phyloP scores from a whole-genome alignment of 2,113 vertebrate genomes.

The Brienomyrus brachyistius region DNA sequence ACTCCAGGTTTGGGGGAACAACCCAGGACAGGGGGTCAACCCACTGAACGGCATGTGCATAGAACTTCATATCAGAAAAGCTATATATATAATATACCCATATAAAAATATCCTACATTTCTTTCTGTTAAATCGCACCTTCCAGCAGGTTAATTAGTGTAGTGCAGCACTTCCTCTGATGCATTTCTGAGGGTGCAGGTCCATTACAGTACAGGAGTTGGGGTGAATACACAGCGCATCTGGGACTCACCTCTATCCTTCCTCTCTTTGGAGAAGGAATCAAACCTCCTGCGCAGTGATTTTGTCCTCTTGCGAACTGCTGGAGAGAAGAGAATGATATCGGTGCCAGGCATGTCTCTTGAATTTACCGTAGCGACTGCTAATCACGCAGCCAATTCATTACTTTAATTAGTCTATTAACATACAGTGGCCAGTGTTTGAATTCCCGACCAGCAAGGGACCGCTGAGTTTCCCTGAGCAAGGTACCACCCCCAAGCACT shows the following conservation, averaged over 20 bases:
- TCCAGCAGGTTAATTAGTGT: not conserved
- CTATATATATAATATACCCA: not conserved
- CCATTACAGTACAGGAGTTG: not conserved
- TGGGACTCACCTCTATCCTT: slow-evolving; percentile 62
- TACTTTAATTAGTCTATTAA: not conserved
- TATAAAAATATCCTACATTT: not conserved
- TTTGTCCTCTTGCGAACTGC: slow-evolving; percentile 63
- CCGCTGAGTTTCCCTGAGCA: no score
- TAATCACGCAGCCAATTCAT: not conserved
- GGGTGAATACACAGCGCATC: not conserved
- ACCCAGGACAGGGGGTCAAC: not conserved
- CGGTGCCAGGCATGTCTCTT: not conserved
- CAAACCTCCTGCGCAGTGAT: slow-evolving; percentile 70
- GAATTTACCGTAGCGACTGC: not conserved
- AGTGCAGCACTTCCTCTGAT: not conserved
- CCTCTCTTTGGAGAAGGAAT: slow-evolving; percentile 76
- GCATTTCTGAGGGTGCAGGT: not conserved
- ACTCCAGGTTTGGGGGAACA: not conserved
- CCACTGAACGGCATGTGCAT: not conserved
- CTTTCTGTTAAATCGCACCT: not conserved
- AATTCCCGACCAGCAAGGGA: no score
- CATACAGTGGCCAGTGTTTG: not conserved
- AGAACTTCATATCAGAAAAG: not conserved
- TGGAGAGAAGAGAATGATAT: slow-evolving; percentile 31
- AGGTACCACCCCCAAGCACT: no score